Evolutionary conservation across 2,888 invertebrate species (phyloP), one percentile per base, ranked within the genome.

Genomic region (Phortica okadai): DNA sequence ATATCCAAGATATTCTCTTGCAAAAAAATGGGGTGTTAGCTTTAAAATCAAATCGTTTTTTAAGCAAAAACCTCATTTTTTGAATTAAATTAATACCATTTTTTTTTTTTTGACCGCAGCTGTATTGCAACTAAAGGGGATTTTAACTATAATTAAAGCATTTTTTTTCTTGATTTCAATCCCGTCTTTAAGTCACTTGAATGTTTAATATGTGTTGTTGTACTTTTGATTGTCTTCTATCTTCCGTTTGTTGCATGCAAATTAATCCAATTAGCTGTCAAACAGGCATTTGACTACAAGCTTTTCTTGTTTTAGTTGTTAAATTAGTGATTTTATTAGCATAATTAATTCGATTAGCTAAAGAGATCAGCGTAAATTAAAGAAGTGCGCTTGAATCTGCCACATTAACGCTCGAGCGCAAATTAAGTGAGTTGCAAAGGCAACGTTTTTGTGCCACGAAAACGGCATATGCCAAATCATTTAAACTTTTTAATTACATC

Each of bases 281-380:
- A 11, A 41, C 41, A 25, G 66, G 14, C n/a, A 14, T 67, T 67
- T n/a, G 7, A 14, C 21, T 44, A 44, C 41, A 16, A 42, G n/a
- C 16, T 67, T 33, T n/a, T 44, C 44, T 67, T 44, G n/a, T 44
- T 41, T 11, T 42, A 44, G 14, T 42, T 44, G 6, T 44, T 44
- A n/a, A 2, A n/a, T 67, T 44, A 67, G 67, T 67, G 67, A 44
- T 67, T 67, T 67, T 16, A 67, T 67, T 67, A 67, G 67, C 44
- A n/a, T 16, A 67, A 67, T 67, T 67, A n/a, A 67, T 67, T 42
- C 42, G 16, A 67, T 67, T 67, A 67, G 67, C 11, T 44, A n/a
- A n/a, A 11, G 59, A 11, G 50, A 11, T 50, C 50, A 8, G 14
- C 8, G 50, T 3, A 50, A 50, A 50, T 50, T 11, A 50, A 14